Evolutionary conservation across 2,113 vertebrate genomes (phyloP).

Genomic region (Notechis scutatus): DNA sequence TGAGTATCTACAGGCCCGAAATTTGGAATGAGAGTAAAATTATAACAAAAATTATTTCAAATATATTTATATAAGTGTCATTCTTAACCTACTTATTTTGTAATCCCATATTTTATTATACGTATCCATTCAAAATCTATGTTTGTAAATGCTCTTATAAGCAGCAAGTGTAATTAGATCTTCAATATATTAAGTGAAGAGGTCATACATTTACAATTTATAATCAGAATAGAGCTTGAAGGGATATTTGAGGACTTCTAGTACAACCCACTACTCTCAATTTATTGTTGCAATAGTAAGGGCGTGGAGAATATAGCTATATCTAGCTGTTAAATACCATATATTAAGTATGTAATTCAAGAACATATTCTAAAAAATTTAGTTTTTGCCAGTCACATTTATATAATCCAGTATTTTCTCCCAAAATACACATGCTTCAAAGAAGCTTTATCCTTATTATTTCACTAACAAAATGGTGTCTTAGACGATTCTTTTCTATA

Average conservation of each 20-base stretch:
- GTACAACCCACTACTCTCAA: too few species aligned
- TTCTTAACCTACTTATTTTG: background rate
- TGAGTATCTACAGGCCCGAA: background rate
- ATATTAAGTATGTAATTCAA: background rate
- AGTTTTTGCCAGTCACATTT: background rate
- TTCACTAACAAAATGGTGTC: too few species aligned
- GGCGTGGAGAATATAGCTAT: background rate
- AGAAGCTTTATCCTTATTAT: too few species aligned
- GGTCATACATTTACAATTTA: background rate
- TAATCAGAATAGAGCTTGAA: too few species aligned
- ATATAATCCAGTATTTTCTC: background rate
- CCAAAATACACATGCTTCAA: too few species aligned
- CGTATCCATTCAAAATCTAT: background rate
- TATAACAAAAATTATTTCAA: background rate
- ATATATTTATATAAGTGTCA: background rate
- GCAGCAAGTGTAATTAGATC: background rate
- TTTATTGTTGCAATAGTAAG: background rate
- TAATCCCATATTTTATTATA: background rate
- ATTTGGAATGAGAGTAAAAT: background rate
- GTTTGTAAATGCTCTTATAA: background rate
- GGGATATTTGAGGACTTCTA: too few species aligned
- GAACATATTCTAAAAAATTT: background rate
- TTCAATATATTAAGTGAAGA: background rate
- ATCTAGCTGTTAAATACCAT: background rate
- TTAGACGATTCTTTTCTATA: background rate